A percentile compares a stretch with the other conserved stretches of the same genome.
These are phyloP conservation scores for Drosophila albomicans DNA, from an alignment of 1,140 invertebrate genomes.

Conservation along the genomic window DNA sequence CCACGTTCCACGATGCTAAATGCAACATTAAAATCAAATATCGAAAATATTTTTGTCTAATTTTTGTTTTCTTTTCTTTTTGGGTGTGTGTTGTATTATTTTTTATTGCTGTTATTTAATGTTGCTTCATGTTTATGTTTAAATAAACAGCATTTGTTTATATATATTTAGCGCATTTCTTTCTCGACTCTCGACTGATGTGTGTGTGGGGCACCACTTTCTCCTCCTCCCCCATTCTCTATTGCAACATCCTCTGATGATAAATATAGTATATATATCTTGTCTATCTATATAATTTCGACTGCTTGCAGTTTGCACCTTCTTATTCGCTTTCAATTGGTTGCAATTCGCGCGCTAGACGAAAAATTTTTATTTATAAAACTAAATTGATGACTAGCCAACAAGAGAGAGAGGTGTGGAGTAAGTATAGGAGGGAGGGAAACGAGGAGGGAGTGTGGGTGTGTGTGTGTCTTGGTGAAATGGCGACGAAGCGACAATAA, in stretches of 20 bases:
- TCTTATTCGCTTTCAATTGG: conserved; percentile 58
- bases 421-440: neutral
- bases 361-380: conserved; percentile 68
- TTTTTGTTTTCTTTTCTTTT: conserved; percentile 2
- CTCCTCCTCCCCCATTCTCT: neutral
- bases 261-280: neutral
- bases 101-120: conserved; percentile 30
- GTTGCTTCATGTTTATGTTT: conserved; percentile 40
- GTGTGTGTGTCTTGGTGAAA: conserved; percentile 29
- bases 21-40: conserved; percentile 7
- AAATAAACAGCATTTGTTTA: conserved; percentile 48
- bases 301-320: conserved; percentile 48
- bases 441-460: conserved; percentile 8
- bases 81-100: conserved; percentile 2
- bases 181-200: neutral
- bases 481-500: conserved; percentile 76
- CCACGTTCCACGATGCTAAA: conserved; percentile 15
- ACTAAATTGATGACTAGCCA: conserved; percentile 58
- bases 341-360: conserved; percentile 69
- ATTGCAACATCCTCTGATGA: conserved; percentile 6
- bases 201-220: neutral
- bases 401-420: neutral
- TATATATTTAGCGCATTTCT: conserved; percentile 28
- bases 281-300: conserved; percentile 3
- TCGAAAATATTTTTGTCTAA: conserved; percentile 6